Percentiles rank a stretch among this genome's conserved stretches.
Conservation (phyloP, 2,888 invertebrate genomes). For the Xanthia togata region DNA sequence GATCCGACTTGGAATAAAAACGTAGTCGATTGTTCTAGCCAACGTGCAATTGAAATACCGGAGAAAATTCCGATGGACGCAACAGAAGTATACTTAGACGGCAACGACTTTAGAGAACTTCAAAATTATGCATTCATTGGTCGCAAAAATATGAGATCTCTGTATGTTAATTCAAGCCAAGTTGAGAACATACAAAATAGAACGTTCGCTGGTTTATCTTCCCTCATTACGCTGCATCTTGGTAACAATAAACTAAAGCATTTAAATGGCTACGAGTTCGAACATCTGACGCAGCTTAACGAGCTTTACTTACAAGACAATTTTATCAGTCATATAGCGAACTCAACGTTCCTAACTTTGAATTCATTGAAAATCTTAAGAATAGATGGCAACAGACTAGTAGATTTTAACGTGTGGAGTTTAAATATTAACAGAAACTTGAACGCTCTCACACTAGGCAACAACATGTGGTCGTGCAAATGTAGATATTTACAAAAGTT, state of each 20-base stretch:
- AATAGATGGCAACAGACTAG: slow-evolving; percentile 95
- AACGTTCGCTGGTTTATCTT: slow-evolving; percentile 96
- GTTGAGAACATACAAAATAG: slow-evolving; percentile 96
- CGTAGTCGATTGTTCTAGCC: slow-evolving; percentile 96
- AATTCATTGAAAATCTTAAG: slow-evolving; percentile 94
- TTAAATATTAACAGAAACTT: slow-evolving; percentile 92
- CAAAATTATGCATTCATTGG: slow-evolving; percentile 97
- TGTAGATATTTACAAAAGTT: slow-evolving; percentile 96
- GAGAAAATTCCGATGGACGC: slow-evolving; percentile 98
- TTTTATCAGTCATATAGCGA: slow-evolving; percentile 93
- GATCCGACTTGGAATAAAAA: slow-evolving; percentile 98
- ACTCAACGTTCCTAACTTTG: slow-evolving; percentile 94
- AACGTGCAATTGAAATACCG: slow-evolving; percentile 94
- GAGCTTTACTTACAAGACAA: slow-evolving; percentile 97
- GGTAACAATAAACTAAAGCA: slow-evolving; percentile 95
- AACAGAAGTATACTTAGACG: slow-evolving; percentile 97
- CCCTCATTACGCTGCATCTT: slow-evolving; percentile 95
- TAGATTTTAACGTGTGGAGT: slow-evolving; percentile 94
- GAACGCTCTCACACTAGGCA: slow-evolving; percentile 93
- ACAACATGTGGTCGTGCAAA: slow-evolving; percentile 97
- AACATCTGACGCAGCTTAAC: slow-evolving; percentile 94
- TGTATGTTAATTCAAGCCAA: slow-evolving; percentile 96
- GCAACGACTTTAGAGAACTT: slow-evolving; percentile 96
- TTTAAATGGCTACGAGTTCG: slow-evolving; percentile 96
- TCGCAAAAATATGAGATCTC: slow-evolving; percentile 96